A percentile compares a stretch with the other conserved stretches of the same genome.
These are phyloP conservation scores for Polypedilum vanderplanki DNA, from an alignment of 1,140 invertebrate species.

Conservation along the genomic window DNA sequence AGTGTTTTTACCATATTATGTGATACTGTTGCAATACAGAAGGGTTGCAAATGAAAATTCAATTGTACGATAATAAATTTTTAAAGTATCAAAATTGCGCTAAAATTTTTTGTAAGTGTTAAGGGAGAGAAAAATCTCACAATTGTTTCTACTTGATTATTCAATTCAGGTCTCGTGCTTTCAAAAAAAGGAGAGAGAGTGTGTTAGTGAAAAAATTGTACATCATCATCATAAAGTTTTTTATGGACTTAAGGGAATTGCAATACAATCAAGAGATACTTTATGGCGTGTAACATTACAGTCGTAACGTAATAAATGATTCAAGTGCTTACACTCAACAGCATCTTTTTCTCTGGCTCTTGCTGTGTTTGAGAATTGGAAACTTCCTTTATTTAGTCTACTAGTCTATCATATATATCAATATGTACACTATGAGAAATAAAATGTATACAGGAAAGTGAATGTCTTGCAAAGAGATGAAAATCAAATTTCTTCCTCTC, in stretches of 20 bases:
- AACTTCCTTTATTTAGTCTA: conserved; percentile 4
- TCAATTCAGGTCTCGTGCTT: conserved; percentile 3
- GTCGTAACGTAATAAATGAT: conserved; percentile 20
- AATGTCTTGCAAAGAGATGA: neutral
- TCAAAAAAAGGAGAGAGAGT: too few relatives aligned
- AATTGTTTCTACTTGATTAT: conserved; percentile 10
- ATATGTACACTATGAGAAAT: neutral
- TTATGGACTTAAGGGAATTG: conserved; percentile 27
- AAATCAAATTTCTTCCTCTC: neutral
- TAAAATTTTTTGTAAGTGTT: neutral
- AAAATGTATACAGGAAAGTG: neutral
- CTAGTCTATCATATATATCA: neutral
- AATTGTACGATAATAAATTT: conserved; percentile 1
- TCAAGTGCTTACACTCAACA: conserved; percentile 10
- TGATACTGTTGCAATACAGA: neutral
- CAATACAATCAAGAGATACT: conserved; percentile 27
- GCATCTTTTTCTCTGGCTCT: neutral
- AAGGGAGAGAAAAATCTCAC: conserved; percentile 3
- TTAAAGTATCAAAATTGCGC: neutral
- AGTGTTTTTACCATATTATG: neutral
- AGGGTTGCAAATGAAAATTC: conserved; percentile 8
- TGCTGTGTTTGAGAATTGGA: conserved; percentile 21
- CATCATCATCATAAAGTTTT: conserved; percentile 27
- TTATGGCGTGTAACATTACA: conserved; percentile 27
- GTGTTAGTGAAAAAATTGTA: neutral